These are phyloP conservation scores for Dryadula phaetusa DNA, from an alignment of 2,888 invertebrate species.

Conservation along the genomic window DNA sequence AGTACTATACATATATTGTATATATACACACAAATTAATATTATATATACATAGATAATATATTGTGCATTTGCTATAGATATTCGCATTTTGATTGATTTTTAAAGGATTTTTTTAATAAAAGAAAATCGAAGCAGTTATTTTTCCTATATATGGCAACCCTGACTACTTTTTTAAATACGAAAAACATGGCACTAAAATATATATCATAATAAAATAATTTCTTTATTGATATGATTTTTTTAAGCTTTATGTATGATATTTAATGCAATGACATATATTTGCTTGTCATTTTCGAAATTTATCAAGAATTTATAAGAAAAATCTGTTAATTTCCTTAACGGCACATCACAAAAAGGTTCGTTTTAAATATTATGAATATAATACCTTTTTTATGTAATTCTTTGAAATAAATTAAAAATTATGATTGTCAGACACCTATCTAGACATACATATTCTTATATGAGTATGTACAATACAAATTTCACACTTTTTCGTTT, in stretches of 20 bases:
- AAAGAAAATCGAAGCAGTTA: neutral
- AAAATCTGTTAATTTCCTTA: too few species aligned
- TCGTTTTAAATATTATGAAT: too few species aligned
- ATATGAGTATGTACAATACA: slow-evolving; percentile 6
- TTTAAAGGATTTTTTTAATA: too few species aligned
- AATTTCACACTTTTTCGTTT: neutral
- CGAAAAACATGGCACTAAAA: slow-evolving; percentile 8
- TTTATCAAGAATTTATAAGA: too few species aligned
- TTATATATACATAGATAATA: slow-evolving; percentile 27
- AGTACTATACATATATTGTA: slow-evolving; percentile 44
- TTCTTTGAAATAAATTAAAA: neutral
- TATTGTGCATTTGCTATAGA: slow-evolving; percentile 58
- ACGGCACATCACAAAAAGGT: too few species aligned
- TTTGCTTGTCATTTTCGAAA: too few species aligned
- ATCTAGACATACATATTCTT: slow-evolving; percentile 9
- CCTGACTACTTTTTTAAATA: slow-evolving; percentile 5
- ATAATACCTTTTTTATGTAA: too few species aligned
- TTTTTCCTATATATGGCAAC: slow-evolving; percentile 12
- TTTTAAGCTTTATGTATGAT: neutral
- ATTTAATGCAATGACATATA: slow-evolving; percentile 4
- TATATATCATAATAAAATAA: neutral
- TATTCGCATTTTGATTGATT: slow-evolving; percentile 40
- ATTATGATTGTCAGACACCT: slow-evolving; percentile 13
- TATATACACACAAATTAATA: slow-evolving; percentile 11
- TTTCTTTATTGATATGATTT: slow-evolving; percentile 10